Conservation (phyloP, 1,140 invertebrate species). For the Philaenus spumarius region DNA sequence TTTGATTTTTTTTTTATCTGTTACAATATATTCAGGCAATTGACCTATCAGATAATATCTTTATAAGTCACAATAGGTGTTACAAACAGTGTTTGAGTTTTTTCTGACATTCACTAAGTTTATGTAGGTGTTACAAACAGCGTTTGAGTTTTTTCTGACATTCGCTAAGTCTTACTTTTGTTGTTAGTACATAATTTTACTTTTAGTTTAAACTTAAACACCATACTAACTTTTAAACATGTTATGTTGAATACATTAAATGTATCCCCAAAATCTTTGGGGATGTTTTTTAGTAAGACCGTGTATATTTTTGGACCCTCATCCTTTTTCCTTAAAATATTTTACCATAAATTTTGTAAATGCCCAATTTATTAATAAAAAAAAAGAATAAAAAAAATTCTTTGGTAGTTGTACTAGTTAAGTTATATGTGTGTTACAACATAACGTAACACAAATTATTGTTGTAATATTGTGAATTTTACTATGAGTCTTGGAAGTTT, state of each 20-base stretch:
- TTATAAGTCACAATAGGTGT: no score
- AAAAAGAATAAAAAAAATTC: background rate
- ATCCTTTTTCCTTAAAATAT: conserved; percentile 4
- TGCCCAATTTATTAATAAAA: background rate
- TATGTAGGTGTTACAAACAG: no score
- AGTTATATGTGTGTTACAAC: background rate
- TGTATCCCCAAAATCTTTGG: background rate
- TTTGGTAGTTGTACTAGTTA: background rate
- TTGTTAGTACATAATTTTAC: no score
- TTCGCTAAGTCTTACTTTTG: no score
- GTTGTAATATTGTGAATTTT: background rate
- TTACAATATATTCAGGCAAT: no score
- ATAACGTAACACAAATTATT: background rate
- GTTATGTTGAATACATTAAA: background rate
- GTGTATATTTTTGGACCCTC: conserved; percentile 8
- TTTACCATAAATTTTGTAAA: conserved; percentile 6
- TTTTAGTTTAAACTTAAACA: background rate
- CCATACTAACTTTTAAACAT: background rate
- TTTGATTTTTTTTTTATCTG: no score
- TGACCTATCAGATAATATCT: no score
- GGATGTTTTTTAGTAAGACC: background rate
- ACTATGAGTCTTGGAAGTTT: background rate
- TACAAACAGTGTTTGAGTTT: no score
- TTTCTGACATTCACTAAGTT: no score
- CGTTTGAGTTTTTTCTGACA: no score